Percentiles rank a stretch among this genome's conserved stretches.
These are phyloP conservation scores for Gymnosoma rotundatum DNA, from an alignment of 2,888 invertebrate species.

Conservation along the genomic window DNA sequence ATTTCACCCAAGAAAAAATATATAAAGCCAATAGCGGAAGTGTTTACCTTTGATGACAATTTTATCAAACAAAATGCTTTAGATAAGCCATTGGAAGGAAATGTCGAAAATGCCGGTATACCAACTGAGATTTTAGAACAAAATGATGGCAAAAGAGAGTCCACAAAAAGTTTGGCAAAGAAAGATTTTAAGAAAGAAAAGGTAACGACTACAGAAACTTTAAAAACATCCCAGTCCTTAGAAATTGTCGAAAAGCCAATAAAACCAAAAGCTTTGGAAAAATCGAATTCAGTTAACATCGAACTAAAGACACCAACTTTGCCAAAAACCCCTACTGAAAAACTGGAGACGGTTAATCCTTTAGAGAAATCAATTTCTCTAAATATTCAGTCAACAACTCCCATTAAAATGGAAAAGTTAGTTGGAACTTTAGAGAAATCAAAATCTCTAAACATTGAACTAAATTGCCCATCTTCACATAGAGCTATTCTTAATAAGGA, in stretches of 20 bases:
- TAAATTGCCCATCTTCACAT: background rate
- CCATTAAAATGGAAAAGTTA: background rate
- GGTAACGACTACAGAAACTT: background rate
- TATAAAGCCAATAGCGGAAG: constrained; percentile 72
- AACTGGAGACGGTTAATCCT: constrained; percentile 34
- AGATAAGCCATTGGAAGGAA: background rate
- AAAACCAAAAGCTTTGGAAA: constrained; percentile 57
- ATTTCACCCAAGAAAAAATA: constrained; percentile 72
- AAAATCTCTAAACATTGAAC: constrained; percentile 21
- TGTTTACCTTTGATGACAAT: constrained; percentile 75
- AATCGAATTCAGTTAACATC: constrained; percentile 39
- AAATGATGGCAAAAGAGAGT: background rate
- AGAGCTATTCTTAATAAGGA: background rate
- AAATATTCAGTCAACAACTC: constrained; percentile 43
- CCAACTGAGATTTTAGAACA: background rate
- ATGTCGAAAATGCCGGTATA: too few species aligned
- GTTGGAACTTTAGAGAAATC: constrained; percentile 56
- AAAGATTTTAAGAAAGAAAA: background rate
- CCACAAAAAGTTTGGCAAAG: background rate
- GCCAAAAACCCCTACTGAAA: constrained; percentile 1
- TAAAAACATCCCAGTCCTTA: constrained; percentile 13
- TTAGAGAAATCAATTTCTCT: constrained; percentile 46
- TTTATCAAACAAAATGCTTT: background rate
- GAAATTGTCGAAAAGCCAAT: constrained; percentile 14
- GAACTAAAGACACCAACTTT: constrained; percentile 46